A percentile compares a stretch with the other conserved stretches of the same genome.
Evolutionary conservation across 1,140 invertebrate species (phyloP).

Genomic region (Acarapis woodi): DNA sequence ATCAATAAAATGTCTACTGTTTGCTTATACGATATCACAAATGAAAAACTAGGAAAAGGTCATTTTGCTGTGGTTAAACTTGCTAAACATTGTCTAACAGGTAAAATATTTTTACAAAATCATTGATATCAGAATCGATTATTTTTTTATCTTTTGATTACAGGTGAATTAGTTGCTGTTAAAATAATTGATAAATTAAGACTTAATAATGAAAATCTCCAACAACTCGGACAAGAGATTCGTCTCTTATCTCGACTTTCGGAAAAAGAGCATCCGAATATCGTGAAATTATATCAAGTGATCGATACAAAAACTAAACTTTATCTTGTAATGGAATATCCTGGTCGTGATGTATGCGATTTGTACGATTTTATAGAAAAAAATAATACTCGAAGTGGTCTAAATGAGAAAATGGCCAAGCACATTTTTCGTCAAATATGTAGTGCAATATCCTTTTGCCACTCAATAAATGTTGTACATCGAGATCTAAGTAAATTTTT

Average conservation of each 20-base stretch:
- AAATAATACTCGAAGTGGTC: constrained; percentile 34
- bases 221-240: constrained; percentile 9
- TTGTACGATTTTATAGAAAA: constrained; percentile 97
- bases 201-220: constrained; percentile 36
- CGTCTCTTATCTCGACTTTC: constrained; percentile 10
- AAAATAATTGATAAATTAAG: constrained; percentile 90
- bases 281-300: constrained; percentile 80
- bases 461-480: constrained; percentile 69
- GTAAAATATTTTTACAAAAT: constrained; percentile 34
- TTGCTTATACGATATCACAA: constrained; percentile 73
- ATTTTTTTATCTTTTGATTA: background rate
- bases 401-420: constrained; percentile 38
- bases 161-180: constrained; percentile 32
- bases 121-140: background rate
- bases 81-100: constrained; percentile 91
- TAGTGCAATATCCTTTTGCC: constrained; percentile 88
- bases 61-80: constrained; percentile 98
- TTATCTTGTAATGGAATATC: constrained; percentile 23
- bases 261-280: constrained; percentile 45
- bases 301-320: constrained; percentile 92
- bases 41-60: constrained; percentile 54
- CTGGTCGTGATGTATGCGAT: constrained; percentile 65
- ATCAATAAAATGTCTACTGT: too few species aligned
- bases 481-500: constrained; percentile 88
- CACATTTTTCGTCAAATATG: constrained; percentile 74